Base-by-base conservation (phyloP, 2,797 vertebrate genomes). In the Amblyopsis hoosieri region DNA sequence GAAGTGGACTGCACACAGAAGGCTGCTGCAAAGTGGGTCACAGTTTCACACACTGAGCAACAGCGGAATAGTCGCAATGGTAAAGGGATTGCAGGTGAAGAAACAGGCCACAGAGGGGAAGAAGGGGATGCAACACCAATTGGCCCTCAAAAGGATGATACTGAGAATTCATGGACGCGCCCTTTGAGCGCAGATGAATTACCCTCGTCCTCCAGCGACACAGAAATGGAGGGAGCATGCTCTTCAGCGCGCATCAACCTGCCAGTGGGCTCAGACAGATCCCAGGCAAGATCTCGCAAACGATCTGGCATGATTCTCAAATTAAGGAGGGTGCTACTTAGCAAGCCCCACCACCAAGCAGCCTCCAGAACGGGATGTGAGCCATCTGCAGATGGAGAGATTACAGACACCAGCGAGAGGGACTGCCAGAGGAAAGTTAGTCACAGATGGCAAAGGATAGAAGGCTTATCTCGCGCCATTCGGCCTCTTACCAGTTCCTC, bases 261-360 rank as follows among this genome's bases (percentile, higher is more conserved):
- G 37, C 51, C 70, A 4, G 55, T 79, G 8, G 62, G 52, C 5
- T 29, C 60, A 8, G 53, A 17, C 14, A 50, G 50, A n/a, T 49
- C 66, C 56, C 78, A 65, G 12, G 59, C 19, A 0, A 59, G 58
- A 29, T 56, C 87, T n/a, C 85, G 74, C 50, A 83, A 64, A 1
- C 71, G 69, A 14, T 88, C 90, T 4, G 84, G 88, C 0, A 71
- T 94, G 82, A 84, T 93, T 15, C 87, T 94, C 46, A 93, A 92
- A 76, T 81, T 94, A 46, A 90, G 86, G 61, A 87, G 85, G 63
- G 91, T 88, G n/a, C 71, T 84, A 59, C 85, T 86, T 14, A 54
- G 69, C 2, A 47, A 74, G 11, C 78, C 76, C 12, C 48, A 74
- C 0, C 63, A 66, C 14, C 70, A 79, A 45, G 54, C 81, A 1